Evolutionary conservation across 2,797 vertebrate genomes (phyloP).

Genomic region (Toxotes lorentzi): DNA sequence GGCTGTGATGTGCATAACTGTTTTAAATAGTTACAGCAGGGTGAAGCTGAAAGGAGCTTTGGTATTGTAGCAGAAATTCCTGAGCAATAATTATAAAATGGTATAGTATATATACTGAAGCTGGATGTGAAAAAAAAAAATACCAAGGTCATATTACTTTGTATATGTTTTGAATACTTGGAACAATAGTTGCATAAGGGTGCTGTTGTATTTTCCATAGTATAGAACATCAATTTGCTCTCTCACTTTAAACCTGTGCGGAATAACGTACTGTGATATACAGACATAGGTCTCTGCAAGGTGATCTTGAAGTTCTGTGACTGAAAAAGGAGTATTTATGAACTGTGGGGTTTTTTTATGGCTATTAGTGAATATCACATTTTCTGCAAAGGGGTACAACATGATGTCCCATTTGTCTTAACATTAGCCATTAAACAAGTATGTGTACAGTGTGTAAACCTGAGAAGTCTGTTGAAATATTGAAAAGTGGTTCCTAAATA

Average conservation of each 20-base stretch:
- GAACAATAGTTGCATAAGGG: not conserved
- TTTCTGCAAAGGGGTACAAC: not conserved
- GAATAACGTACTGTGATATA: not conserved
- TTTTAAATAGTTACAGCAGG: conserved; percentile 48
- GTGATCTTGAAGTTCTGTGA: conserved; percentile 41
- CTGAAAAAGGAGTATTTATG: not conserved
- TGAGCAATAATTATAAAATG: conserved; percentile 10
- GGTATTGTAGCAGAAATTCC: conserved; percentile 24
- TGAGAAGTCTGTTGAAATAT: not conserved
- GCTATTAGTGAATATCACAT: not conserved
- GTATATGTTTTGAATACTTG: not conserved
- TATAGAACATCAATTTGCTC: not conserved
- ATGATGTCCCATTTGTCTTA: not conserved
- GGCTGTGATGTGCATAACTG: conserved; percentile 46
- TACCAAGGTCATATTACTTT: not conserved
- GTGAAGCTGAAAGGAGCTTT: conserved; percentile 4
- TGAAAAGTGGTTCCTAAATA: not conserved
- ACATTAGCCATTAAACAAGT: not conserved
- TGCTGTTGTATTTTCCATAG: conserved; percentile 3
- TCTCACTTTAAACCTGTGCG: not conserved
- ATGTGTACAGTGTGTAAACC: too few species aligned
- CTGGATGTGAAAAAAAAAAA: too few species aligned
- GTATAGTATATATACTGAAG: not conserved
- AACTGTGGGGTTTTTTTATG: conserved; percentile 13
- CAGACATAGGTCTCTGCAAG: conserved; percentile 10